phyloP scores from a whole-genome alignment of 2,797 vertebrate genomes.

The Manis javanica region DNA sequence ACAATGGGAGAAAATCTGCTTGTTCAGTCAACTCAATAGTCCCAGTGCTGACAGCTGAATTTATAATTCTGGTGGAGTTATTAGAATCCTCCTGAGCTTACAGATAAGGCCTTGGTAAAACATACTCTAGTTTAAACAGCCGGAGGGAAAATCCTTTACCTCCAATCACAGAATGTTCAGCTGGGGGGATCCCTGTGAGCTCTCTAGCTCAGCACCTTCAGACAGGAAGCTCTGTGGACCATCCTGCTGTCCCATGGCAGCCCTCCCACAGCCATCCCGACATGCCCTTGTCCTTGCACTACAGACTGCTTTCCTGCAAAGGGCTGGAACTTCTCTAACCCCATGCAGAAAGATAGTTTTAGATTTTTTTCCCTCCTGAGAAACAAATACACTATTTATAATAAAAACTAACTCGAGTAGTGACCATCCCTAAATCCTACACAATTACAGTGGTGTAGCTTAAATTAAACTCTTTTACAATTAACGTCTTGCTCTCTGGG shows the following conservation, averaged over 20 bases:
- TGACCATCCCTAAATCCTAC: background rate
- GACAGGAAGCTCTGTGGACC: background rate
- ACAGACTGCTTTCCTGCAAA: background rate
- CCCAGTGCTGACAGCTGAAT: background rate
- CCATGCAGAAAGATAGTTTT: background rate
- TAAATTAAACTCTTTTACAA: conserved; percentile 53
- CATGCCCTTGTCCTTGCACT: background rate
- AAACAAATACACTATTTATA: background rate
- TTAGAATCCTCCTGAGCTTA: background rate
- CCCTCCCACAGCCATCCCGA: too few species aligned
- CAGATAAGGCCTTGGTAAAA: background rate
- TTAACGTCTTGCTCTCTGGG: background rate
- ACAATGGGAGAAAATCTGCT: background rate
- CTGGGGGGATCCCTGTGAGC: background rate
- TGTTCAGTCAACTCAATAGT: background rate
- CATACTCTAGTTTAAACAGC: background rate
- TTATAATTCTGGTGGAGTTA: background rate
- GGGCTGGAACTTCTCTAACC: background rate
- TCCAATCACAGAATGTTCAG: background rate
- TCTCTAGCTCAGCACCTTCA: background rate
- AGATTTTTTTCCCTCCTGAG: background rate
- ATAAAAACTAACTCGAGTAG: background rate
- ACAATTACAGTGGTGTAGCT: background rate
- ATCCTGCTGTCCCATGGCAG: fast-evolving
- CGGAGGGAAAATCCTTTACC: too few species aligned